These are phyloP conservation scores for Tachyglossus aculeatus DNA, from an alignment of 2,797 vertebrate species.

Conservation along the genomic window DNA sequence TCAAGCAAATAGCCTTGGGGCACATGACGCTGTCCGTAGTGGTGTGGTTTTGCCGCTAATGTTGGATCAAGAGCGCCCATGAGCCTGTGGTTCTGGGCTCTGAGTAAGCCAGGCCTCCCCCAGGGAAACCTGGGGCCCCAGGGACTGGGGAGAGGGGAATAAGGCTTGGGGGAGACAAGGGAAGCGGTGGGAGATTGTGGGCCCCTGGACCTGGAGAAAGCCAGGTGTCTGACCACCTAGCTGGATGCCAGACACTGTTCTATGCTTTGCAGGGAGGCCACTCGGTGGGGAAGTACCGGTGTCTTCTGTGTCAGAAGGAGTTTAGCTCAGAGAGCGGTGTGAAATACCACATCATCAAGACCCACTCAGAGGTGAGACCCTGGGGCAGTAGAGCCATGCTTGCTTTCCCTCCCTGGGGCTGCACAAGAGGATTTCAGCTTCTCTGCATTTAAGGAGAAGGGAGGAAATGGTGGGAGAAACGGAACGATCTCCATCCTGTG, in stretches of 20 bases:
- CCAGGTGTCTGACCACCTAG: not conserved
- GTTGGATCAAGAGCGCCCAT: no score
- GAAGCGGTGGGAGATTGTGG: not conserved
- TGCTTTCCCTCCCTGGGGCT: no score
- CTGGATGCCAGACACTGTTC: not conserved
- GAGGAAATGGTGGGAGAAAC: not conserved
- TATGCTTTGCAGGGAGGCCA: conserved; percentile 83
- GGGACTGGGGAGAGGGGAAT: not conserved
- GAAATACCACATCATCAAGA: conserved; percentile 98
- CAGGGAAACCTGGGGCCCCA: no score
- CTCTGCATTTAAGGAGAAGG: not conserved
- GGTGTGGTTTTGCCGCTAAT: no score
- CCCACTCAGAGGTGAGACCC: conserved; percentile 88
- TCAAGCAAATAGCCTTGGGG: no score
- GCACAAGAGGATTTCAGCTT: not conserved
- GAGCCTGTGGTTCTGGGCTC: no score
- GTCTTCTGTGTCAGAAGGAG: conserved; percentile 96
- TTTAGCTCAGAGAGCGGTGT: conserved; percentile 97
- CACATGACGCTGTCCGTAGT: no score
- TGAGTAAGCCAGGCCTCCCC: no score
- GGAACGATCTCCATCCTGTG: no score
- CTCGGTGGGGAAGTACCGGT: conserved; percentile 91
- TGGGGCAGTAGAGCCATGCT: not conserved
- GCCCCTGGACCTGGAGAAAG: not conserved
- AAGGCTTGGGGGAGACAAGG: not conserved